Percentiles rank a stretch among this genome's conserved stretches.
Evolutionary conservation across 2,888 invertebrate genomes (phyloP).

Genomic region (Hoplodrina blanda): DNA sequence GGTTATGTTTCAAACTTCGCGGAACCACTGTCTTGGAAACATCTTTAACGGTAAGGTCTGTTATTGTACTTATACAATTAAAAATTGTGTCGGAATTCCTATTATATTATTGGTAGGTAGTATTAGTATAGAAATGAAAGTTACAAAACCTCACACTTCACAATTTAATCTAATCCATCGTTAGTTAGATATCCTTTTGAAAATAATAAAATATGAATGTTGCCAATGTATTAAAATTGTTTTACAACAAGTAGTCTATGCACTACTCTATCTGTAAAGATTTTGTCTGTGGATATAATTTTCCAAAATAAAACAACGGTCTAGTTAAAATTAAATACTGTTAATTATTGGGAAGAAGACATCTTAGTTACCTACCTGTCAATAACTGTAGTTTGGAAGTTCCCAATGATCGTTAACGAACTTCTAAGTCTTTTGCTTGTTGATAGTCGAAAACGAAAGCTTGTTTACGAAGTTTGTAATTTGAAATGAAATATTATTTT

Average conservation of each 20-base stretch:
- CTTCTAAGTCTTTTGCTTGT: conserved; percentile 32
- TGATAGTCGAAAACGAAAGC: conserved; percentile 24
- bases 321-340: no score
- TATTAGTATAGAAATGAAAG: no score
- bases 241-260: no score
- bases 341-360: conserved; percentile 29
- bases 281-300: no score
- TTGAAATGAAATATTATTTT: not conserved
- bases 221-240: no score
- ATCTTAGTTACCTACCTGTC: conserved; percentile 46
- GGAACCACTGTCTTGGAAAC: conserved; percentile 23
- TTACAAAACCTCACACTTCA: no score
- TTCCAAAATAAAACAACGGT: no score
- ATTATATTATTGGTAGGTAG: not conserved
- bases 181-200: no score
- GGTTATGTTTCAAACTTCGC: conserved; percentile 39
- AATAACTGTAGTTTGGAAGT: conserved; percentile 41
- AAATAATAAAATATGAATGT: no score
- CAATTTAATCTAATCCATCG: no score
- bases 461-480: not conserved
- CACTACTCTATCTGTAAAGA: no score
- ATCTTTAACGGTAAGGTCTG: not conserved
- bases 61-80: conserved; percentile 21
- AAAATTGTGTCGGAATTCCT: not conserved
- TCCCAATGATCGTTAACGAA: conserved; percentile 50